Evolutionary conservation across 1,140 invertebrate genomes (phyloP).

Genomic region (Halesus radiatus): DNA sequence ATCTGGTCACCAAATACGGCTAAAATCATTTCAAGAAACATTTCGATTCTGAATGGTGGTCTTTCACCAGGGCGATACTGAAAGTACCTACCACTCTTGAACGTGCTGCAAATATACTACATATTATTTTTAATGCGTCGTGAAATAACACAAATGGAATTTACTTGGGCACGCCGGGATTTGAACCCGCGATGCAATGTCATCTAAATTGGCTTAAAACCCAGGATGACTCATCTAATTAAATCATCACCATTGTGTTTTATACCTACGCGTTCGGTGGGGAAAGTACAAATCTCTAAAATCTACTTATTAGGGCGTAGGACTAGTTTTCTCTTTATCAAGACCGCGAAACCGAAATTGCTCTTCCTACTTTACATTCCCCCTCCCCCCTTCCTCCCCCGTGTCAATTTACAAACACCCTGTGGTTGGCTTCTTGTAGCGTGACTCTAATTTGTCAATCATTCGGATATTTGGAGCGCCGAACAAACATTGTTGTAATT

Average conservation of each 20-base stretch:
- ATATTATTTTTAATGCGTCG: too few relatives aligned
- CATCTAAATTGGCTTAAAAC: too few relatives aligned
- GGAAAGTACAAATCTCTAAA: conserved; percentile 10
- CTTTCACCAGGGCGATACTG: too few relatives aligned
- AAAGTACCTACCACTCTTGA: too few relatives aligned
- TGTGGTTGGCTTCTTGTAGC: not conserved
- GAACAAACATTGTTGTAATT: conserved; percentile 4
- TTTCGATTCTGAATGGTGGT: too few relatives aligned
- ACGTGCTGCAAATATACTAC: too few relatives aligned
- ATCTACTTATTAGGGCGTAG: not conserved
- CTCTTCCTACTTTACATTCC: not conserved
- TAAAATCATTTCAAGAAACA: too few relatives aligned
- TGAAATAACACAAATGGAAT: too few relatives aligned
- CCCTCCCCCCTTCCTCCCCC: not conserved
- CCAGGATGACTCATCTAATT: not conserved
- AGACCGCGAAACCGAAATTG: not conserved
- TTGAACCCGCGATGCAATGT: too few relatives aligned
- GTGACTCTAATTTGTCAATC: conserved; percentile 10
- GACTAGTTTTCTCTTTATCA: conserved; percentile 11
- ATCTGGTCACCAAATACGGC: too few relatives aligned
- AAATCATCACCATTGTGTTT: not conserved
- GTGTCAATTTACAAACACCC: conserved; percentile 14
- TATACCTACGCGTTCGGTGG: not conserved
- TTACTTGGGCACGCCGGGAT: too few relatives aligned
- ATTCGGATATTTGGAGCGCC: not conserved